phyloP scores from a whole-genome alignment of 2,888 invertebrate genomes.

The Coelopa pilipes region DNA sequence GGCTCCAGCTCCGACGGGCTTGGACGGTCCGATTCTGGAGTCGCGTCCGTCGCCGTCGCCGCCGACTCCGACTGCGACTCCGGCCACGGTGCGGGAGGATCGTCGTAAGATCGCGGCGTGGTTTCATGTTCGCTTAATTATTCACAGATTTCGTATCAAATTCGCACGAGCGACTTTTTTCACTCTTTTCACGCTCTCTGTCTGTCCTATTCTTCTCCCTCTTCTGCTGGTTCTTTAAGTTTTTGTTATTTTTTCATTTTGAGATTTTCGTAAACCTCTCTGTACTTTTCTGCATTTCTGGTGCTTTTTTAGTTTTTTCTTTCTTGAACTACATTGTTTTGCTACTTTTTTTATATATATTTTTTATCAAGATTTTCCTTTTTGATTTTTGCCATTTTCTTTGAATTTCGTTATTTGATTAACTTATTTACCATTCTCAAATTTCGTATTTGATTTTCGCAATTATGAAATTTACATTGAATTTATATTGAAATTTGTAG shows the following conservation, averaged over 20 bases:
- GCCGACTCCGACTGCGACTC: too few relatives aligned
- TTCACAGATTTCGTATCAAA: slow-evolving; percentile 27
- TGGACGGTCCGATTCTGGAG: too few relatives aligned
- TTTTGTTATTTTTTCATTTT: background rate
- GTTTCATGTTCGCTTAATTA: slow-evolving; percentile 21
- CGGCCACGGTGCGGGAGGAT: too few relatives aligned
- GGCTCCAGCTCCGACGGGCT: too few relatives aligned
- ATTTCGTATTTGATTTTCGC: background rate
- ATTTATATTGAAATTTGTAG: too few relatives aligned
- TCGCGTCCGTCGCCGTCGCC: too few relatives aligned
- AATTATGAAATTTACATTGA: too few relatives aligned
- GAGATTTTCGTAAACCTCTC: background rate
- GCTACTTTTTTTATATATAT: background rate
- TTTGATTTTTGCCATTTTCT: background rate
- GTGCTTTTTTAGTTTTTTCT: background rate
- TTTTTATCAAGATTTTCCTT: background rate
- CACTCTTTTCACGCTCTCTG: background rate
- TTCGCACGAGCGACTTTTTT: slow-evolving; percentile 10
- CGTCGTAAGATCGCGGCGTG: background rate
- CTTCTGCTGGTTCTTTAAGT: background rate
- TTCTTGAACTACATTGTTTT: background rate
- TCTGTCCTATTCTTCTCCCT: background rate
- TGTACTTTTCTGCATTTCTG: too few relatives aligned
- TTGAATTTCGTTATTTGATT: background rate
- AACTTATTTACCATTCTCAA: background rate